These are phyloP conservation scores for Coracopsis vasa DNA, from an alignment of 2,113 vertebrate species.

Conservation along the genomic window DNA sequence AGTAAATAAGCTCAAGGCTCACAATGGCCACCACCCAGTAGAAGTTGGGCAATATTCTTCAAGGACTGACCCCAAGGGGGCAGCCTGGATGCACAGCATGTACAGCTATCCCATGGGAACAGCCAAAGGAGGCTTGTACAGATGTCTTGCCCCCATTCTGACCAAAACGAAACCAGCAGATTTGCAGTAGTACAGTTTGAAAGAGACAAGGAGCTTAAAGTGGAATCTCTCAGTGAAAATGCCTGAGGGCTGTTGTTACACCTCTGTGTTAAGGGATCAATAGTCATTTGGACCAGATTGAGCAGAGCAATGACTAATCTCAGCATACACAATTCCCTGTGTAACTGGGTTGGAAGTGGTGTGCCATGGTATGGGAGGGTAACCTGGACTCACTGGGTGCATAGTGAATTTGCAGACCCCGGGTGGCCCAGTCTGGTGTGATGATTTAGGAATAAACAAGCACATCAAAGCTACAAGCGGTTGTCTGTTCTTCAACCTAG, in stretches of 20 bases:
- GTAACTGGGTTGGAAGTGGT: background rate
- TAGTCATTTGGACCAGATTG: constrained; percentile 16
- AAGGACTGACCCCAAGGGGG: background rate
- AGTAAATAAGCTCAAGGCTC: background rate
- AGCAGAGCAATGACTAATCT: background rate
- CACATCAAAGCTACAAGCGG: background rate
- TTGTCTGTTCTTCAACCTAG: background rate
- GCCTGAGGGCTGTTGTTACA: background rate
- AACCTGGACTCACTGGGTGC: background rate
- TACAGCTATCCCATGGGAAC: background rate
- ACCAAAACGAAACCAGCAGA: background rate
- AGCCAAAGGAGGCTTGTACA: background rate
- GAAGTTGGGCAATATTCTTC: background rate
- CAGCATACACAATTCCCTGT: background rate
- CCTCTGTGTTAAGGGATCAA: constrained; percentile 1
- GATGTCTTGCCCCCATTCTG: background rate
- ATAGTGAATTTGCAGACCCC: background rate
- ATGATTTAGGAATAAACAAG: background rate
- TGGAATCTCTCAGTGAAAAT: background rate
- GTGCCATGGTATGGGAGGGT: background rate
- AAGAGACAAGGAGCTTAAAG: constrained; percentile 22
- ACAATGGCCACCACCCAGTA: background rate
- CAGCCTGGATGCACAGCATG: background rate
- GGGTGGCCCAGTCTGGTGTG: background rate
- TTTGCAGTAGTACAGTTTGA: background rate